Evolutionary conservation across 2,888 invertebrate species (phyloP), one percentile per base, ranked within the genome.

Genomic region (Matsumyia berberina): DNA sequence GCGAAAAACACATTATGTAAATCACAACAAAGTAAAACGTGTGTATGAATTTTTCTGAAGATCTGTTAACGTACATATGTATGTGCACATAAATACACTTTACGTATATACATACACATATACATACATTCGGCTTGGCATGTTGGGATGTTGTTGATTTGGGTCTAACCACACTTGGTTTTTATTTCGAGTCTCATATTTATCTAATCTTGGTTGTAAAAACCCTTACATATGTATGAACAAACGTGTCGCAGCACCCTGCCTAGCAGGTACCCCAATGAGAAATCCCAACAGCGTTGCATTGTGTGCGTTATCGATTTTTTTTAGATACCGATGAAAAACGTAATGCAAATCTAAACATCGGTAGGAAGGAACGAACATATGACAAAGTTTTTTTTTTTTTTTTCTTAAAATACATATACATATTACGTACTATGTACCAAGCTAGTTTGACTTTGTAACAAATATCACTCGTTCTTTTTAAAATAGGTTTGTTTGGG

Each of bases 1-100:
- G 35, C 15, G 15, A 76, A 76, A 42, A 39, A 19, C 19, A 55
- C 46, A 76, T 67, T 67, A 77, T 69, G 17, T 77, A 77, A 67
- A 69, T 60, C 51, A 51, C 39, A 53, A 67, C 33, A 37, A 51
- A 67, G 29, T 58, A 58, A 19, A 24, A 15, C 57, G 44, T 60
- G 51, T 58, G 1, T 5, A 5, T n/a, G 11, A 44, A 4, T 17
- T 31, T 11, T 9, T 9, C 24, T 15, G 6, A 55, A n/a, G 17
- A 15, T 7, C 3, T 33, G 7, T 33, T 3, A 15, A 17, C 33
- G 15, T 9, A 55, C 12, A 15, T 33, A 8, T 49, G 4, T 24
- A 4, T 24, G 24, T 24, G 24, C 24, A 24, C 9, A 19, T 55
- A 55, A 1, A 5, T 3, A n/a, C n/a, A n/a, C n/a, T n/a, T n/a